These are phyloP conservation scores for Romanogobio albipinnatus DNA, from an alignment of 2,113 vertebrate genomes.

Conservation along the genomic window DNA sequence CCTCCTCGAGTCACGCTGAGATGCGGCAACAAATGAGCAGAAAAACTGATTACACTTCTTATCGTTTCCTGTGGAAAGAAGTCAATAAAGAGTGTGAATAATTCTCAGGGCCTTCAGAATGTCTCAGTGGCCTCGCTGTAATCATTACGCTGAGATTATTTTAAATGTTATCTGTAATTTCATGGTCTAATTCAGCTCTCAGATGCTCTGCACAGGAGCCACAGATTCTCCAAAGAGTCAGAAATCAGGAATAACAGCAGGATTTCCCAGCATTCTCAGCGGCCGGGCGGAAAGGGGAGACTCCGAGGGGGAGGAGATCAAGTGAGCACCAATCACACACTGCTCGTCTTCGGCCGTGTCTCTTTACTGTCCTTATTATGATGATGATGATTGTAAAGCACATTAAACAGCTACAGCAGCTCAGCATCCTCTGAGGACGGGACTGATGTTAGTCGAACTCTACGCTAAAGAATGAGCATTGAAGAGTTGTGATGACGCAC, in stretches of 20 bases:
- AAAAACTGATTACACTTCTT: conserved; percentile 44
- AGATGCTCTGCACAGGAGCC: conserved; percentile 5
- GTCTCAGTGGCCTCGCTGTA: conserved; percentile 33
- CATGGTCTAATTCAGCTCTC: conserved; percentile 36
- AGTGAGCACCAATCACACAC: background rate
- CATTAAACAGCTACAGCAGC: no score
- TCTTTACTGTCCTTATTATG: background rate
- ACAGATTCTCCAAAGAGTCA: conserved; percentile 16
- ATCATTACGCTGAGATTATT: conserved; percentile 39
- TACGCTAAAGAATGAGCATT: background rate
- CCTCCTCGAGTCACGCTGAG: conserved; percentile 14
- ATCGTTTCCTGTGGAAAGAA: conserved; percentile 22
- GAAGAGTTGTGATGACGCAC: background rate
- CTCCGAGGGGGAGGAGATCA: background rate
- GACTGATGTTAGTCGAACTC: background rate
- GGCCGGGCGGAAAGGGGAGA: background rate
- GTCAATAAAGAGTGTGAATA: conserved; percentile 40
- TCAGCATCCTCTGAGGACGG: no score
- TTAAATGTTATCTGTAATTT: conserved; percentile 50
- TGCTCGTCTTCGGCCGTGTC: background rate
- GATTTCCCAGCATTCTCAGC: background rate
- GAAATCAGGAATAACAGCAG: conserved; percentile 1
- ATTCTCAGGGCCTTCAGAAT: conserved; percentile 36
- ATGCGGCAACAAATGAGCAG: conserved; percentile 36
- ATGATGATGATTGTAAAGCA: background rate